These are phyloP conservation scores for Gymnoscopelus braueri DNA, from an alignment of 2,797 vertebrate genomes.

Conservation along the genomic window DNA sequence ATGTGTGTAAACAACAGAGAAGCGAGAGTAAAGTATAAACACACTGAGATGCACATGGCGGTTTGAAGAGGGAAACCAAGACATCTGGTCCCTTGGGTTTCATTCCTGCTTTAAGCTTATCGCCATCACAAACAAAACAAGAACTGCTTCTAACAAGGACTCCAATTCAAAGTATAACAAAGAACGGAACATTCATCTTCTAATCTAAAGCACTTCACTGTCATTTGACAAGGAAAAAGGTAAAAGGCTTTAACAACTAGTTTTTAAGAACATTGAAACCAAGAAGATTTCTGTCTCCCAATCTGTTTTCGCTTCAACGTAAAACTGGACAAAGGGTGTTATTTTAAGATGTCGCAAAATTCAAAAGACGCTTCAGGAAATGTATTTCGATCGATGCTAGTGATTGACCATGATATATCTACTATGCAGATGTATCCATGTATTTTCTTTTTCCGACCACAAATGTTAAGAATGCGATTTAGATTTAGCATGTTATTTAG, in stretches of 20 bases:
- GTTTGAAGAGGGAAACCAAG: constrained; percentile 66
- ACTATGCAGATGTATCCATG: too few species aligned
- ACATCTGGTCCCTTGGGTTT: constrained; percentile 65
- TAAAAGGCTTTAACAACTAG: constrained; percentile 48
- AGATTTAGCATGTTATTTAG: too few species aligned
- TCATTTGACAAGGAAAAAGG: constrained; percentile 58
- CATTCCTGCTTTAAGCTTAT: constrained; percentile 60
- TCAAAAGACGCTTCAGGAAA: too few species aligned
- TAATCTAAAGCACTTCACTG: constrained; percentile 45
- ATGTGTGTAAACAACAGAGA: constrained; percentile 41
- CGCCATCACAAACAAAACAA: constrained; percentile 72
- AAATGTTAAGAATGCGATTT: too few species aligned
- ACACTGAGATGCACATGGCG: constrained; percentile 52
- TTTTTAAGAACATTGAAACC: constrained; percentile 31
- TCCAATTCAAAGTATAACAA: constrained; percentile 70
- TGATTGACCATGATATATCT: too few species aligned
- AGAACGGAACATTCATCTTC: constrained; percentile 67
- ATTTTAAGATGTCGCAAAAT: too few species aligned
- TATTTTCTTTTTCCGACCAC: too few species aligned
- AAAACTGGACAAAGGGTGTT: too few species aligned
- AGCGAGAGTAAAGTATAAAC: constrained; percentile 47
- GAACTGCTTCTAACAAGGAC: constrained; percentile 65
- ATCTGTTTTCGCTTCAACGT: constrained; percentile 14
- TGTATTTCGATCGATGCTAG: too few species aligned
- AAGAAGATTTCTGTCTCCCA: constrained; percentile 18